Evolutionary conservation across 53 echinoderm and acorn worm genomes (phyloP), one percentile per base, ranked within the genome.

Genomic region (Crossaster papposus): DNA sequence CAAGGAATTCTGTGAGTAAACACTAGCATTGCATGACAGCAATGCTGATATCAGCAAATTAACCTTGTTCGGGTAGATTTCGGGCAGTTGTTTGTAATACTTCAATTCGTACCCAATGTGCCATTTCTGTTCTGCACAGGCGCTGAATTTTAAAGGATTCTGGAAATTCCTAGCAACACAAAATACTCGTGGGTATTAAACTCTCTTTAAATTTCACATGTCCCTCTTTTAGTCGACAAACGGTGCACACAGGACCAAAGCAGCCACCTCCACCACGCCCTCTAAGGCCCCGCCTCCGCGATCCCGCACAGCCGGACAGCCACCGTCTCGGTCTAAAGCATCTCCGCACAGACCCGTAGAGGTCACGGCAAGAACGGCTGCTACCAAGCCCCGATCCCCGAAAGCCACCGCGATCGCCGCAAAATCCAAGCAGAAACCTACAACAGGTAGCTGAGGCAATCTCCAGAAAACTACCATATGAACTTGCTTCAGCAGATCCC

Each of bases 291-390:
- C 87, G 28, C 54, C 87, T 62, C 77, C 76, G 13, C 87, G 87
- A n/a, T 55, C 87, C 11, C 52, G 62, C n/a, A 36, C 77, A 23
- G 55, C 87, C 24, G 76, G 15, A 30, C 87, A 53, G 26, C 87
- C 77, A 24, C 52, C 87, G 58, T 62, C 87, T 75, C 87, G 62
- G 24, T 36, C 87, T 2, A 75, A 63, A 87, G 76, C 87, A 87
- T 72, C 87, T 87, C 76, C 87, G 24, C 75, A 87, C 28, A 72
- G 87, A 37, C n/a, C 87, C n/a, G 35, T 34, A 10, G 87, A 87
- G 26, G 50, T 75, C 4, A 15, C 76, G 36, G 52, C 58, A 32
- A 76, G 72, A 55, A 33, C 87, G 24, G 37, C 36, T 17, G 77
- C 76, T 36, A 30, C 87, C 2, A 87, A 87, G 36, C 87, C 87